Percentiles rank a stretch among this genome's conserved stretches.
Conservation (phyloP, 2,888 invertebrate species). For the Rhabditophanes sp. region DNA sequence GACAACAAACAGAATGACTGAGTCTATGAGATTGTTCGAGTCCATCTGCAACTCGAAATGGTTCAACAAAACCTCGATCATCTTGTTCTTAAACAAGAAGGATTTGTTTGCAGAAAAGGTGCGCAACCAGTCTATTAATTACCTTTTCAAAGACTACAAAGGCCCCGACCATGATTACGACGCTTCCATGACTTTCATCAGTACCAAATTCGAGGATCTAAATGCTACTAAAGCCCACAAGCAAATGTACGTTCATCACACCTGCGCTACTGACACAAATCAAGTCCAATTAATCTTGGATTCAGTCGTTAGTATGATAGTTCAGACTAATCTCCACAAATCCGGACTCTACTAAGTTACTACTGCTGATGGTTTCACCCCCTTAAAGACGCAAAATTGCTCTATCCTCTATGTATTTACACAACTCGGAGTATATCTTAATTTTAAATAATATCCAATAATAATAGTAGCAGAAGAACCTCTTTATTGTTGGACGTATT, state of each 20-base stretch:
- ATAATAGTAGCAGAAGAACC: too few relatives aligned
- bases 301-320: slow-evolving; percentile 39
- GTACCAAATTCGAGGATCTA: slow-evolving; percentile 24
- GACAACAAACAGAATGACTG: slow-evolving; percentile 58
- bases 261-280: slow-evolving; percentile 40
- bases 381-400: too few relatives aligned
- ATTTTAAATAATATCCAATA: too few relatives aligned
- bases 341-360: slow-evolving; percentile 36
- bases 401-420: too few relatives aligned
- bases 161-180: slow-evolving; percentile 35
- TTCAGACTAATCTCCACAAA: slow-evolving; percentile 39
- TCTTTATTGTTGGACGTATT: too few relatives aligned
- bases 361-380: too few relatives aligned
- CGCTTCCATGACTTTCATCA: slow-evolving; percentile 28
- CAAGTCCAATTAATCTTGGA: slow-evolving; percentile 37
- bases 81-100: slow-evolving; percentile 38
- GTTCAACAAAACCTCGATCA: slow-evolving; percentile 41
- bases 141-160: slow-evolving; percentile 36
- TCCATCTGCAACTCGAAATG: slow-evolving; percentile 41
- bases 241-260: slow-evolving; percentile 29
- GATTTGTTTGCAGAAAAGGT: slow-evolving; percentile 40
- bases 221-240: slow-evolving; percentile 11
- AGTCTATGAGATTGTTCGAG: slow-evolving; percentile 40
- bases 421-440: too few relatives aligned
- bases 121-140: slow-evolving; percentile 16